Conservation (phyloP, 2,888 invertebrate genomes). For the Gortyna flavago region DNA sequence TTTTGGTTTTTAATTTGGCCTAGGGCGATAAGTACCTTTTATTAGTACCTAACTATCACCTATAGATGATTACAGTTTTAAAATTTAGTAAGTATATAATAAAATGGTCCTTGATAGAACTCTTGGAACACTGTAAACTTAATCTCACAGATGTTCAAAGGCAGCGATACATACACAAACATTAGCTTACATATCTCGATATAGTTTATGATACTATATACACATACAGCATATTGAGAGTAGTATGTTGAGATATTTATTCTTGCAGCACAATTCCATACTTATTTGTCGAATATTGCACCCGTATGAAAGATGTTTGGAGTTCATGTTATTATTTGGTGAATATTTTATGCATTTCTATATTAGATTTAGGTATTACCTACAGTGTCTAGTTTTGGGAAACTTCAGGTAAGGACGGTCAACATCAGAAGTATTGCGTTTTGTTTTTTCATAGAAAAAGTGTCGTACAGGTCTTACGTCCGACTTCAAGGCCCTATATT, state of each 20-base stretch:
- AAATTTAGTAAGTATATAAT: too few relatives aligned
- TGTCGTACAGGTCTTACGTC: neutral
- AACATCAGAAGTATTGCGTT: neutral
- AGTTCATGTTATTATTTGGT: constrained; percentile 6
- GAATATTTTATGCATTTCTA: neutral
- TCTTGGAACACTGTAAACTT: neutral
- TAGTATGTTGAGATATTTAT: constrained; percentile 21
- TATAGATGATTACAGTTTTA: too few relatives aligned
- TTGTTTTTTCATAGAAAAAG: too few relatives aligned
- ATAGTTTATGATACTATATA: constrained; percentile 2
- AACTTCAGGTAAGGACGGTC: neutral
- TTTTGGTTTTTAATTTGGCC: too few relatives aligned
- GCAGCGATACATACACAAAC: constrained; percentile 23
- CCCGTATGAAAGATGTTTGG: neutral
- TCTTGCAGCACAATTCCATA: constrained; percentile 8
- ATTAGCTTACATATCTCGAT: constrained; percentile 23
- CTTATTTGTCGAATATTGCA: constrained; percentile 47
- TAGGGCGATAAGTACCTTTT: too few relatives aligned
- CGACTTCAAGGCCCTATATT: neutral
- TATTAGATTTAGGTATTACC: neutral
- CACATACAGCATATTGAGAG: constrained; percentile 23
- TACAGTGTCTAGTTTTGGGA: neutral
- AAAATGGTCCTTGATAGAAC: too few relatives aligned
- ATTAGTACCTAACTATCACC: too few relatives aligned
- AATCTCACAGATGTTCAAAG: neutral